phyloP scores from a whole-genome alignment of 2,888 invertebrate species.

The Drosophila borborema region DNA sequence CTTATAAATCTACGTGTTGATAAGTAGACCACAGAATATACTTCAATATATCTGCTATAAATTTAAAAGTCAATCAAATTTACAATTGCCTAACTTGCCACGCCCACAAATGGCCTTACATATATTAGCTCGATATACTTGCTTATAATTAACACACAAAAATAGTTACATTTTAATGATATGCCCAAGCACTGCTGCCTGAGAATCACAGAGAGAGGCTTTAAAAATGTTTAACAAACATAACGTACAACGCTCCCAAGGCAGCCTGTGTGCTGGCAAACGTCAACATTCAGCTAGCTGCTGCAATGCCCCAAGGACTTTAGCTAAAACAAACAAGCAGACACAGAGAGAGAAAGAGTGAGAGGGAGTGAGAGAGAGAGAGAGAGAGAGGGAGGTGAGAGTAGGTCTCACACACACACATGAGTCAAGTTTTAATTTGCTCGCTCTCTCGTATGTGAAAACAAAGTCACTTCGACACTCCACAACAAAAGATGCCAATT shows the following conservation, averaged over 20 bases:
- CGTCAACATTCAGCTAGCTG: constrained; percentile 33
- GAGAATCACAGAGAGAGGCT: constrained; percentile 20
- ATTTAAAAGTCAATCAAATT: too few species aligned
- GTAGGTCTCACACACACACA: constrained; percentile 1
- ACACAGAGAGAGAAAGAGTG: background rate
- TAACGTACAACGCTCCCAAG: constrained; percentile 21
- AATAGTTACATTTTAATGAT: background rate
- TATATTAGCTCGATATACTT: background rate
- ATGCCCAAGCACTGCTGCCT: constrained; percentile 1
- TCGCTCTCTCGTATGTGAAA: constrained; percentile 67
- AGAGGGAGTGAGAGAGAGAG: background rate
- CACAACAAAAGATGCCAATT: constrained; percentile 83
- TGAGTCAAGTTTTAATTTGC: constrained; percentile 76
- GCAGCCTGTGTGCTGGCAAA: constrained; percentile 27
- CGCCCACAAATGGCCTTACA: background rate
- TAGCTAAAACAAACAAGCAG: constrained; percentile 33
- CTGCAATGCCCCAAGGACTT: constrained; percentile 45
- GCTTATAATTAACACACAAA: background rate
- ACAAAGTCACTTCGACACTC: constrained; percentile 75
- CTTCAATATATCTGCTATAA: too few species aligned
- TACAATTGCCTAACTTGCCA: background rate
- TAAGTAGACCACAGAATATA: too few species aligned
- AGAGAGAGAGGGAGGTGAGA: too few species aligned
- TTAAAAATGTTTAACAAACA: constrained; percentile 23
- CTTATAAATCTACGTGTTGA: too few species aligned